These are phyloP conservation scores for Deroptyus accipitrinus DNA, from an alignment of 2,113 vertebrate genomes.

Conservation along the genomic window DNA sequence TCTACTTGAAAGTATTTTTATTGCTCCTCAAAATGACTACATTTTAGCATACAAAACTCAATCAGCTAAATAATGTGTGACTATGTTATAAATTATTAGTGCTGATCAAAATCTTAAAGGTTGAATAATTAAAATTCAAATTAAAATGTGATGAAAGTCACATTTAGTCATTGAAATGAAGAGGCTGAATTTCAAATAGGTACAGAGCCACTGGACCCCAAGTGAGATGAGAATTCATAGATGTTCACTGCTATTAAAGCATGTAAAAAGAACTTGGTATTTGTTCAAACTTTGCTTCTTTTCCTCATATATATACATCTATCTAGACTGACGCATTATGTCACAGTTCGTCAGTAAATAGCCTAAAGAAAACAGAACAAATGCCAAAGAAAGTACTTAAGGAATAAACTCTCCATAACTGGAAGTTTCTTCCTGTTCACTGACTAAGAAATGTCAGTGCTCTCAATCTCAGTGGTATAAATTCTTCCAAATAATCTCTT, in stretches of 20 bases:
- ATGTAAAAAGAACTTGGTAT: neutral
- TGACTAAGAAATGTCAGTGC: neutral
- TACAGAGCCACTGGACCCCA: neutral
- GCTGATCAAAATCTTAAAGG: conserved; percentile 65
- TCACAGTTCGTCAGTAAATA: neutral
- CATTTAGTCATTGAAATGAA: conserved; percentile 45
- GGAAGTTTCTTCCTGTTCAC: neutral
- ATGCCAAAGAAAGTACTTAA: neutral
- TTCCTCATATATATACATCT: neutral
- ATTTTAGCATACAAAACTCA: conserved; percentile 56
- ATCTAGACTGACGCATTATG: neutral
- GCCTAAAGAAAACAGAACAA: neutral
- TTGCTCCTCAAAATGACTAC: conserved; percentile 25
- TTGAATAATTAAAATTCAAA: conserved; percentile 65
- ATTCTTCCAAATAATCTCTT: neutral
- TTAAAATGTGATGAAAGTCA: conserved; percentile 63
- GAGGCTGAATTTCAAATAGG: conserved; percentile 42
- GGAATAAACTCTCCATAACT: neutral
- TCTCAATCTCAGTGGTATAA: neutral
- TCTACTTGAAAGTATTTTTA: conserved; percentile 17
- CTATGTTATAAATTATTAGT: conserved; percentile 53
- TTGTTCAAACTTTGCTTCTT: neutral
- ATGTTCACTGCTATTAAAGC: neutral
- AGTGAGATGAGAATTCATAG: neutral
- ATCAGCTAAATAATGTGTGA: conserved; percentile 55